Evolutionary conservation across 2,113 vertebrate species (phyloP), one percentile per base, ranked within the genome.

Genomic region (Willisornis vidua): DNA sequence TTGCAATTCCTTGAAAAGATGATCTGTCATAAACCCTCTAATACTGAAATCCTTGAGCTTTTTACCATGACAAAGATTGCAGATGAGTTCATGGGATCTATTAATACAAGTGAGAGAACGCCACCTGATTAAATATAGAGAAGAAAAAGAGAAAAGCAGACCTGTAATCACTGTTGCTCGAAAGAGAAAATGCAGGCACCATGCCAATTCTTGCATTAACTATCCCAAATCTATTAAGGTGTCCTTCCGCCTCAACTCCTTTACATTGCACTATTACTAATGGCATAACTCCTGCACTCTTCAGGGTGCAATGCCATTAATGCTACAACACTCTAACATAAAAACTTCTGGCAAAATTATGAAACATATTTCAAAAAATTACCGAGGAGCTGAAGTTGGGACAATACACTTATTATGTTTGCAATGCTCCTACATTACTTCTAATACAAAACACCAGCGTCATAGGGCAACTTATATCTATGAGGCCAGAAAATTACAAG

Each of bases 191-290:
- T 20, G 26, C 59, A 75, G 92, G 79, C 63, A 2, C 14, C 28
- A 5, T 78, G 92, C 87, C 85, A 97, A 37, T 75, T 77, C 65
- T 65, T 95, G 72, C 88, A 94, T 94, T 97, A 92, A 62, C 52
- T 57, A 61, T 54, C 37, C 15, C 49, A 81, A 71, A 90, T 75
- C 71, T 65, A 76, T 78, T 88, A 49, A 93, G 61, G 67, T 67
- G 86, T 75, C 68, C 57, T 90, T 93, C 65, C 49, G 78, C 19
- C 5, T 81, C 72, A 92, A 65, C 84, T 71, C 74, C 86, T 90
- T 86, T 93, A 80, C 83, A 61, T 19, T 54, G 11, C 31, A 26
- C 22, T 59, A 72, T 74, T 95, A 86, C 59, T 57, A 81, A 93
- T 1, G 8, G 15, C n/a, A 10, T 67, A 84, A 81, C 12, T 86